Percentiles rank a stretch among this genome's conserved stretches.
phyloP scores from a whole-genome alignment of 2,113 vertebrate species.

The Helogale parvula region DNA sequence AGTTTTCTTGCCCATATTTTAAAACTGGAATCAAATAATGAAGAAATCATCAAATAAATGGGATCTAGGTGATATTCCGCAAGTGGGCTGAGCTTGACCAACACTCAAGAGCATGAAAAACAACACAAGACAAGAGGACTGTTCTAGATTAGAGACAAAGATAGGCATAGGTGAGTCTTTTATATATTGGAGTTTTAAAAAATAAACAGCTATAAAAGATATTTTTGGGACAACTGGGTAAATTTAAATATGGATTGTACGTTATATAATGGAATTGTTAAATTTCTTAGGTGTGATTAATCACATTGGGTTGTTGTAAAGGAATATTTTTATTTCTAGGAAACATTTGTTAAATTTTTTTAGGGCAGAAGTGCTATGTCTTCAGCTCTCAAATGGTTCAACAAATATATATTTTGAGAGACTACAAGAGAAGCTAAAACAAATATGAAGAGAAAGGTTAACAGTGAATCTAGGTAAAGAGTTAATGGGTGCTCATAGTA shows the following conservation, averaged over 20 bases:
- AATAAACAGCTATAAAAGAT: not conserved
- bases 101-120: not conserved
- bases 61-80: not conserved
- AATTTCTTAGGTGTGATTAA: not conserved
- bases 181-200: not conserved
- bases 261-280: not conserved
- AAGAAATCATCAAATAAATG: not conserved
- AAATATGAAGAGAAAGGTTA: not conserved
- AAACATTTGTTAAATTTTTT: not conserved
- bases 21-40: not conserved
- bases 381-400: not conserved
- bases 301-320: not conserved
- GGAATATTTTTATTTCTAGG: not conserved
- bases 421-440: not conserved
- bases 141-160: not conserved
- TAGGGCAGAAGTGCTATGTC: not conserved
- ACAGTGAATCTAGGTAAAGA: not conserved
- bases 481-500: not conserved
- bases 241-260: not conserved
- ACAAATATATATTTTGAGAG: not conserved
- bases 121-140: not conserved
- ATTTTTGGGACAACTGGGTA: not conserved
- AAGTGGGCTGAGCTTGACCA: not conserved
- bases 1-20: not conserved
- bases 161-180: too few species aligned